A percentile compares a stretch with the other conserved stretches of the same genome.
Evolutionary conservation across 2,113 vertebrate species (phyloP).

Genomic region (Pseudonaja textilis): DNA sequence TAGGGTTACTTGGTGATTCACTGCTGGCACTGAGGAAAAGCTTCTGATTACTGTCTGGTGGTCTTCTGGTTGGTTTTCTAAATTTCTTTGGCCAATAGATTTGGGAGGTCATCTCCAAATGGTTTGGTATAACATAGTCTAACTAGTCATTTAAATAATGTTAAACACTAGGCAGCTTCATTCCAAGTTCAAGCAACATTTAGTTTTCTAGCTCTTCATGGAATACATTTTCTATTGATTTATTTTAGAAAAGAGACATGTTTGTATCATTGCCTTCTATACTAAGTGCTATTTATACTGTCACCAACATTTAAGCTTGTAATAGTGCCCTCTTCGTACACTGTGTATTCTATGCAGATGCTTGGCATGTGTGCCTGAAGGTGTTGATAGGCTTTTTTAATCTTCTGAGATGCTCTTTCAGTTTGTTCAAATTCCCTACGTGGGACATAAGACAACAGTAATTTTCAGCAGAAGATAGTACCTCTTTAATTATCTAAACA

Average conservation of each 20-base stretch:
- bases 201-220: neutral
- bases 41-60: neutral
- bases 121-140: neutral
- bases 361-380: neutral
- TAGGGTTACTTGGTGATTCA: neutral
- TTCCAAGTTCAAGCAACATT: neutral
- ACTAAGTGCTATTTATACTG: conserved; percentile 19
- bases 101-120: neutral
- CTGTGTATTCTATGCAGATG: neutral
- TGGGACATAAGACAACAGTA: neutral
- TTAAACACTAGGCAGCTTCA: neutral
- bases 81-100: neutral
- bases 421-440: accelerated
- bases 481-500: neutral
- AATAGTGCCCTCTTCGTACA: neutral
- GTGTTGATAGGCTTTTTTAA: neutral
- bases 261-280: conserved; percentile 11
- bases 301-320: neutral
- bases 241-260: neutral
- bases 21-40: neutral
- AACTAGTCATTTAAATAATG: neutral
- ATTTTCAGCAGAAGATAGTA: neutral
- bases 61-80: neutral
- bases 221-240: neutral
- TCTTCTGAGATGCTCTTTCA: accelerated